These are phyloP conservation scores for Spea hammondii DNA, from an alignment of 2,797 vertebrate species.

Conservation along the genomic window DNA sequence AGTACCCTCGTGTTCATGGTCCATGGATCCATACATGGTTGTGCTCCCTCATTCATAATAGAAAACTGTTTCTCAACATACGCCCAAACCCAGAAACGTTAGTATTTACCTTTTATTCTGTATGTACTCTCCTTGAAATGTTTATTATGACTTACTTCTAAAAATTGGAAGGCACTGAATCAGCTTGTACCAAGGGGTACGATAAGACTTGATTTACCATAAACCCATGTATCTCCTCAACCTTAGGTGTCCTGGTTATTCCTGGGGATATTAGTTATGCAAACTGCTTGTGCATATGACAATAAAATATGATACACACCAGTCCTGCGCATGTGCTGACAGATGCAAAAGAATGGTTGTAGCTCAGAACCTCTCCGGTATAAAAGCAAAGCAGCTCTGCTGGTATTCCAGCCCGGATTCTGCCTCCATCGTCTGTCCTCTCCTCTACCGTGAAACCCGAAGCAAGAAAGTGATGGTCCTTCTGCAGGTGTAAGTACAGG, in stretches of 20 bases:
- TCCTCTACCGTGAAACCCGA: constrained; percentile 76
- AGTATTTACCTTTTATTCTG: too few relatives aligned
- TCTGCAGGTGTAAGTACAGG: constrained; percentile 78
- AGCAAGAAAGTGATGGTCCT: constrained; percentile 77
- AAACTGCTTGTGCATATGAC: not conserved
- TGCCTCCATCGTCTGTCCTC: constrained; percentile 50
- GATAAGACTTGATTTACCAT: too few relatives aligned
- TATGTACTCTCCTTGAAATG: too few relatives aligned
- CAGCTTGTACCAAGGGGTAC: too few relatives aligned
- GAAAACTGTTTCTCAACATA: too few relatives aligned
- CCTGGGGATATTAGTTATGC: not conserved
- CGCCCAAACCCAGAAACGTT: too few relatives aligned
- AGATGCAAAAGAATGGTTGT: constrained; percentile 78
- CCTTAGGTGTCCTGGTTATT: not conserved
- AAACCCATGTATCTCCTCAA: not conserved
- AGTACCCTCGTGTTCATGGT: too few relatives aligned
- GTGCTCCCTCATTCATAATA: too few relatives aligned
- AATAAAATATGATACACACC: constrained; percentile 68
- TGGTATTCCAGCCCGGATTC: constrained; percentile 46
- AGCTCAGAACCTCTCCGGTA: constrained; percentile 82
- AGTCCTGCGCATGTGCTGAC: constrained; percentile 87
- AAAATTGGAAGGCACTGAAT: too few relatives aligned
- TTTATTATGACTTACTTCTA: too few relatives aligned
- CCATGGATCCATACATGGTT: too few relatives aligned
- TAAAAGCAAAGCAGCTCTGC: constrained; percentile 77